phyloP scores from a whole-genome alignment of 2,888 invertebrate species.

The Euclidia mi region DNA sequence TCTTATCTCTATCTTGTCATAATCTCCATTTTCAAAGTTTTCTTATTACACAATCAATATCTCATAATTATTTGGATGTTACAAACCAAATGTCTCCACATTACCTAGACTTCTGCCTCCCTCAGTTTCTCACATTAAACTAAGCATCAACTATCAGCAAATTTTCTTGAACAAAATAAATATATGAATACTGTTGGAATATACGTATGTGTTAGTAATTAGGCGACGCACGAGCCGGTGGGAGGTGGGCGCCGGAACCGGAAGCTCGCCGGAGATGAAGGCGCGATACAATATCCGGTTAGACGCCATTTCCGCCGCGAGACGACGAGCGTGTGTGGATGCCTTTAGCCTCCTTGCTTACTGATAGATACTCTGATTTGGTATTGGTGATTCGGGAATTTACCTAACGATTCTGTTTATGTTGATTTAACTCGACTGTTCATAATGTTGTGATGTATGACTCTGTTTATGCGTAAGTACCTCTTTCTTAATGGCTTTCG shows the following conservation, averaged over 20 bases:
- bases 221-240: conserved; percentile 80
- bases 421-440: not conserved
- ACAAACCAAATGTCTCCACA: too few species aligned
- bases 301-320: conserved; percentile 89
- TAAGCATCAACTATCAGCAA: too few species aligned
- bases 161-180: conserved; percentile 18
- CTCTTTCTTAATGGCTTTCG: too few species aligned
- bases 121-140: too few species aligned
- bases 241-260: conserved; percentile 81
- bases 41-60: too few species aligned
- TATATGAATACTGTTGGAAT: conserved; percentile 11
- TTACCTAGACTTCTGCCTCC: too few species aligned
- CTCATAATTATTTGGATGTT: too few species aligned
- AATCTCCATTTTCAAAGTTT: too few species aligned
- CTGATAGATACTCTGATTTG: conserved; percentile 61
- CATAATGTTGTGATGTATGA: not conserved
- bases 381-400: conserved; percentile 62
- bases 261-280: conserved; percentile 89
- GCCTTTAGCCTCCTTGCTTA: conserved; percentile 61
- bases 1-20: too few species aligned
- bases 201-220: conserved; percentile 76
- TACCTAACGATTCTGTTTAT: conserved; percentile 21
- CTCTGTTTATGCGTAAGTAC: too few species aligned
- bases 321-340: conserved; percentile 81
- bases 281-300: conserved; percentile 90